These are phyloP conservation scores for Sphaeramia orbicularis DNA, from an alignment of 2,797 vertebrate genomes.

Conservation along the genomic window DNA sequence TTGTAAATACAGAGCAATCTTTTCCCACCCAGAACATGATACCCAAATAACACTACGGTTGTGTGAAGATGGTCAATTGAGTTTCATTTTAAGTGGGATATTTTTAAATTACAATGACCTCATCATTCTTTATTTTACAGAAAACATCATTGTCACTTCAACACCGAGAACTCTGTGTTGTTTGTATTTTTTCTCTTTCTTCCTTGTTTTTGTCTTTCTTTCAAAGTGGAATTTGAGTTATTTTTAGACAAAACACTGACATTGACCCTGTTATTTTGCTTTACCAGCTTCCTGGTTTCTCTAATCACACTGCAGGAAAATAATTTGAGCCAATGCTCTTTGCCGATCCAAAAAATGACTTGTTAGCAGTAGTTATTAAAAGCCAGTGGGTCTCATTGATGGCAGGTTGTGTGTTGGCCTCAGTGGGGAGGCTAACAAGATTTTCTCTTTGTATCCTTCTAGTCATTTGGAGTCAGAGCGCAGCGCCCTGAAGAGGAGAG, in stretches of 20 bases:
- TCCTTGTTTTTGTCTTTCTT: background rate
- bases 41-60: no score
- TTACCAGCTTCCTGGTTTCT: background rate
- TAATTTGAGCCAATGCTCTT: constrained; percentile 14
- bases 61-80: no score
- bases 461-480: constrained; percentile 98
- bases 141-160: background rate
- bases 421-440: constrained; percentile 47
- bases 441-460: constrained; percentile 61
- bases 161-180: background rate
- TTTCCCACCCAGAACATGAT: no score
- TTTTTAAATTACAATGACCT: background rate
- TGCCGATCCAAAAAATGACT: constrained; percentile 39
- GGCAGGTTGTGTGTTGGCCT: constrained; percentile 10
- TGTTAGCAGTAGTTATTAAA: constrained; percentile 46
- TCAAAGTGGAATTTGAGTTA: background rate
- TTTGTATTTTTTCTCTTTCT: background rate
- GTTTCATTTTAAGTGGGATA: background rate
- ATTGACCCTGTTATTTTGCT: constrained; percentile 11
- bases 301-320: constrained; percentile 24
- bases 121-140: constrained; percentile 1
- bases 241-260: constrained; percentile 11
- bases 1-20: no score
- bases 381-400: constrained; percentile 17
- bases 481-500: constrained; percentile 95